These are phyloP conservation scores for Halcyon chelicuti DNA, from an alignment of 2,797 vertebrate species.

Conservation along the genomic window DNA sequence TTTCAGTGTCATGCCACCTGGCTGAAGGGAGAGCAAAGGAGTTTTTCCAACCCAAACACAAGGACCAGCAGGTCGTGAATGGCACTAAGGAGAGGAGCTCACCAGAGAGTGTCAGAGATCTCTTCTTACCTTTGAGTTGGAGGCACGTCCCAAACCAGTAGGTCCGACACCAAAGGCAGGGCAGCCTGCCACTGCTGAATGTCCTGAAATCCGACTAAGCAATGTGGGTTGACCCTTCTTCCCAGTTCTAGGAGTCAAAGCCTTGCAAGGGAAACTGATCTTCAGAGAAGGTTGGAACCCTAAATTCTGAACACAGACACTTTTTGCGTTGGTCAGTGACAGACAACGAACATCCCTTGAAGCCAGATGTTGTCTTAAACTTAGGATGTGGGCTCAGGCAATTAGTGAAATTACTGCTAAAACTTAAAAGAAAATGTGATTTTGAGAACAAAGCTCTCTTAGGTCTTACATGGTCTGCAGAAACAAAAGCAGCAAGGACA, in stretches of 20 bases:
- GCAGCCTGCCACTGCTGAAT: conserved; percentile 42
- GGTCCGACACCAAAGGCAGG: conserved; percentile 54
- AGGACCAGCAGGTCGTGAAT: neutral
- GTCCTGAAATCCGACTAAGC: conserved; percentile 58
- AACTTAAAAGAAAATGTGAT: conserved; percentile 21
- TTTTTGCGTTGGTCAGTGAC: conserved; percentile 33
- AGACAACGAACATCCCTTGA: conserved; percentile 18
- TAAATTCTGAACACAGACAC: conserved; percentile 68
- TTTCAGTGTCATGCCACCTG: neutral
- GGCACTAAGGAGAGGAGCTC: conserved; percentile 46
- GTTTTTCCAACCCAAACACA: conserved; percentile 25
- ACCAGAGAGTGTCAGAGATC: conserved; percentile 4
- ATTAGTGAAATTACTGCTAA: neutral
- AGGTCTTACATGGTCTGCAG: conserved; percentile 12
- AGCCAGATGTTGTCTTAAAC: neutral
- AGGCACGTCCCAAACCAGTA: conserved; percentile 61
- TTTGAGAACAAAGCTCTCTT: conserved; percentile 44
- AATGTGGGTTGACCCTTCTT: conserved; percentile 58
- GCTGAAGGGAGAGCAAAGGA: neutral
- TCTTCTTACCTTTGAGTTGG: conserved; percentile 57
- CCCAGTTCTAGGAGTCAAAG: conserved; percentile 65
- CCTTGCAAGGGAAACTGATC: conserved; percentile 67
- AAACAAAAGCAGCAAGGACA: conserved; percentile 57
- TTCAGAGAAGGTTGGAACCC: conserved; percentile 60
- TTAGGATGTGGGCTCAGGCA: conserved; percentile 35